Evolutionary conservation across 2,113 vertebrate genomes (phyloP), one percentile per base, ranked within the genome.

Genomic region (Hyla sarda): DNA sequence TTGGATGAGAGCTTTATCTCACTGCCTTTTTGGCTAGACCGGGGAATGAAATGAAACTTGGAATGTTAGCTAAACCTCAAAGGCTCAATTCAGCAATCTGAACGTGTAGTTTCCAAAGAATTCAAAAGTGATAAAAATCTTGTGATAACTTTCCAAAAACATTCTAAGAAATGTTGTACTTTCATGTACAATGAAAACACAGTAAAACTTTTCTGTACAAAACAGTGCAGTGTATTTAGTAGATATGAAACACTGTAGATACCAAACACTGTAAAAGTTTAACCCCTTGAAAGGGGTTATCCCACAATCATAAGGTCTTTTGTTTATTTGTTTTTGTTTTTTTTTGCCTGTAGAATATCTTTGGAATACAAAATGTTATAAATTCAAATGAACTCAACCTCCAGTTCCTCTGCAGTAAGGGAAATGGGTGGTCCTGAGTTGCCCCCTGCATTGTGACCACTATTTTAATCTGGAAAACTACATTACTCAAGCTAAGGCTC

Each of bases 1-100:
- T 10, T 12, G 17, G 82, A 83, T 58, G 50, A 83, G 21, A 74
- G 14, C 3, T 73, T 65, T 84, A 34, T 79, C 50, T 74, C 21
- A 58, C 69, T 83, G 50, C 34, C n/a, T 45, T 17, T 73, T 11
- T 41, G 69, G n/a, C 23, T 56, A 21, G 58, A 65, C 58, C 17
- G 13, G 56, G 73, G 69, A 58, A n/a, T 16, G 19, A 25, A 45
- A 60, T 41, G 21, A 56, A 56, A 73, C 69, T 73, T 83, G 69
- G 32, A 74, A 74, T 25, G 19, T 74, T 17, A 69, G 16, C 30
- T 10, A 69, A 34, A 32, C 12, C 28, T 69, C 65, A 30, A 69
- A 34, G 23, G 5, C 14, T 30, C 5, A 69, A 28, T 34, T 69
- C 30, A 69, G 25, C 62, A 67, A 67, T 32, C 32, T 32, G 28